Evolutionary conservation across 2,888 invertebrate species (phyloP).

Genomic region (Vandiemenella viatica): DNA sequence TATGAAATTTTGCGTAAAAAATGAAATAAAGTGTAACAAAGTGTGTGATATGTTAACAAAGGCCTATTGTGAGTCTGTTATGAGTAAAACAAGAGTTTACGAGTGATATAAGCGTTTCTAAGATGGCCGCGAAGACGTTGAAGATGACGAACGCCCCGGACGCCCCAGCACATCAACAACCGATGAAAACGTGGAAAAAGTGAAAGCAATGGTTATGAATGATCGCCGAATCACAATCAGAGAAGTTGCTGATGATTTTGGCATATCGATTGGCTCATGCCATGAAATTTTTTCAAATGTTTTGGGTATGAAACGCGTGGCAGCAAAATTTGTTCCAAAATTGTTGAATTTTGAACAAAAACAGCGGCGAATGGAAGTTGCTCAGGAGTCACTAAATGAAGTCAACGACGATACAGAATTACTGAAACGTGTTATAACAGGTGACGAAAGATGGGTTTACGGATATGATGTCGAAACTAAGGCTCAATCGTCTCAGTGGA

Average conservation of each 20-base stretch:
- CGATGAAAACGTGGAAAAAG: neutral
- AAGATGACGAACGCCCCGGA: neutral
- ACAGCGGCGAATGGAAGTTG: no score
- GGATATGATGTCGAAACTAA: no score
- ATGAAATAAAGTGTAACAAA: no score
- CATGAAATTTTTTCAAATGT: neutral
- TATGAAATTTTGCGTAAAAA: no score
- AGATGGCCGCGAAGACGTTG: neutral
- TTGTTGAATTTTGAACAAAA: constrained; percentile 8
- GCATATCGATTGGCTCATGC: neutral
- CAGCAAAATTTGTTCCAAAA: neutral
- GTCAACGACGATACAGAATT: constrained; percentile 13
- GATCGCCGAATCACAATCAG: neutral
- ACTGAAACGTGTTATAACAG: constrained; percentile 18
- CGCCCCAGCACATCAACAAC: no score
- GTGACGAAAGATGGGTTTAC: constrained; percentile 21
- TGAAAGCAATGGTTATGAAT: neutral
- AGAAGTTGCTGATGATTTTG: neutral
- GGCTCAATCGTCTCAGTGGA: constrained; percentile 19
- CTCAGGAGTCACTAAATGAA: constrained; percentile 13
- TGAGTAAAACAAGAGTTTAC: no score
- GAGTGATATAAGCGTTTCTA: neutral
- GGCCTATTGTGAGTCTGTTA: no score
- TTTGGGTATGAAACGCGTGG: neutral
- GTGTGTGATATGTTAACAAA: no score